Evolutionary conservation across 1,140 invertebrate genomes (phyloP), one percentile per base, ranked within the genome.

Genomic region (Heliconius congener): DNA sequence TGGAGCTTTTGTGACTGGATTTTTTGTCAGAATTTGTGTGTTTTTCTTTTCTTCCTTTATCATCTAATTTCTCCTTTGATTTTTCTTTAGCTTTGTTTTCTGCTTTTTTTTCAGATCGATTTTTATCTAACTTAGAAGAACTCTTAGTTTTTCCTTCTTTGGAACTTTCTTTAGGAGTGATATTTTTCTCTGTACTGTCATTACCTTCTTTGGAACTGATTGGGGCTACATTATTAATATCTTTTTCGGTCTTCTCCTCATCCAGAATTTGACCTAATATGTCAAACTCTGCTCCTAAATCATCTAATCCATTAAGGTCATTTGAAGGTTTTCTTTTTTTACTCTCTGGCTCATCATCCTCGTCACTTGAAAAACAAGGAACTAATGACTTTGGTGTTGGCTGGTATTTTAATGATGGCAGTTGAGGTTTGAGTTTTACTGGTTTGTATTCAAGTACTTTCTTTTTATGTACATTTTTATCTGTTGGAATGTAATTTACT

Each of bases 331-430:
- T 94, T n/a, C 73, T 81, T 88, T 94, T 95, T 76, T 95, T 95
- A 30, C 73, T 71, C 23, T 88, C 83, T 52, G 94, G 91, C 82
- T 95, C 95, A 71, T 94, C 94, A 70, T 94, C 94, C 83, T 95
- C 95, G 87, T 94, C 94, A 87, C 94, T 95, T 75, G 94, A 95
- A 85, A 95, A 95, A 84, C 91, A 93, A 66, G 94, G 93, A 60
- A 88, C 92, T 78, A 92, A 80, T 19, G 89, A 87, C 23, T 87
- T 86, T 52, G 94, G 94, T 74, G 94, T 94, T 13, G 93, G 93
- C 79, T 94, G 90, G 78, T 94, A 94, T 74, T 88, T 93, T 8
- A 93, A 85, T 74, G 84, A 79, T 27, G 88, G 79, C 8, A 78
- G 76, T 77, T 89, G 85, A 80, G 73, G 82, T 79, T 87, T 91